phyloP scores from a whole-genome alignment of 30 jellyfish, hydroid and myxozoan genomes.

The Pseudorhiza aurosa region DNA sequence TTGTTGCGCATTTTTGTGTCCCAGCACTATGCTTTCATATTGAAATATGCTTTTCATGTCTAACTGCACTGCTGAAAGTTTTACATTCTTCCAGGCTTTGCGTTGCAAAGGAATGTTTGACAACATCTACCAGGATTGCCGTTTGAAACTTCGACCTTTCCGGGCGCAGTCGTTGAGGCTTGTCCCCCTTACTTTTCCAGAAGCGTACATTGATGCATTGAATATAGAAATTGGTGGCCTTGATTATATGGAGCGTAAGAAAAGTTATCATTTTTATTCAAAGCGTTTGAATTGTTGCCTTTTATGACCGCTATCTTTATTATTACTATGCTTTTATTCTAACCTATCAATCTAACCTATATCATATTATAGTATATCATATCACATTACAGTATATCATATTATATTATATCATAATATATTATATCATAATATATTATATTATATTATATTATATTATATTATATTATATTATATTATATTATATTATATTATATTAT shows the following conservation, averaged over 20 bases:
- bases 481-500: conserved; percentile 15
- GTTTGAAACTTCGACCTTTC: conserved; percentile 27
- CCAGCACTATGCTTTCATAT: too few species aligned
- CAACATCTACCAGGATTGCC: conserved; percentile 26
- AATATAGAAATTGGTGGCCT: conserved; percentile 41
- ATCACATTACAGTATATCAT: conserved; percentile 16
- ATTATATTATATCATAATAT: conserved; percentile 28
- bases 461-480: conserved; percentile 10
- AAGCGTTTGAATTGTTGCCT: too few species aligned
- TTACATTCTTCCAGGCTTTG: neutral
- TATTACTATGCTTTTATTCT: too few species aligned
- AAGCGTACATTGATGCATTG: neutral
- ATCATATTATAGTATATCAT: neutral
- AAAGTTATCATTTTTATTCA: neutral
- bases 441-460: conserved; percentile 16
- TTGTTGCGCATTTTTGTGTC: too few species aligned
- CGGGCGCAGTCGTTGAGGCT: conserved; percentile 35
- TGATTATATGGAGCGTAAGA: conserved; percentile 60
- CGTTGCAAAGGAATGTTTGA: conserved; percentile 43
- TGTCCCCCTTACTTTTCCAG: neutral
- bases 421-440: conserved; percentile 20
- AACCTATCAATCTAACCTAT: neutral
- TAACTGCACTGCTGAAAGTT: too few species aligned
- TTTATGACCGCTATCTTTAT: too few species aligned
- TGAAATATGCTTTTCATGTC: too few species aligned